Base-by-base conservation (phyloP, 2,888 invertebrate genomes). In the Choreutis nemorana region DNA sequence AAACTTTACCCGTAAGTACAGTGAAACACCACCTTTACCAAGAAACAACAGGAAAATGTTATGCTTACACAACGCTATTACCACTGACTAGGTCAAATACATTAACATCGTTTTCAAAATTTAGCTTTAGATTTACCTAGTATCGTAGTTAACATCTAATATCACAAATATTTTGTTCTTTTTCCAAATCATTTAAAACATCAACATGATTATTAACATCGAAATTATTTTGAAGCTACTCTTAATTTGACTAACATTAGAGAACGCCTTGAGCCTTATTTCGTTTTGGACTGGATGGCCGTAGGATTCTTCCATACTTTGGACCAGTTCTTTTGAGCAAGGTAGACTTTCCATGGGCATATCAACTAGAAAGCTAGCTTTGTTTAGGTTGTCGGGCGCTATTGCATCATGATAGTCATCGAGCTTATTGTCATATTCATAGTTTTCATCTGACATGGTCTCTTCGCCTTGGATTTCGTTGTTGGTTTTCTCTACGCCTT, bases 241-340 rank as follows among this genome's bases (percentile, higher is more conserved):
- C 30, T 52, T 40, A 30, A 53, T 44, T 36, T 39, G 55, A 31
- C 48, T 42, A 10, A 53, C 63, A 33, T 51, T 55, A 3, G 77
- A 75, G 33, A 55, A 71, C 12, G 73, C 68, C 53, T 78, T 77
- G 35, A 78, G 49, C 45, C 71, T 62, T 33, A 78, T 78, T 46
- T 78, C 77, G 39, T 78, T 78, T 39, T 75, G 77, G 21, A 77
- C 62, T 1, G 77, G 77, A 35, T 75, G 72, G 7, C 72, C 73
- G 39, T 75, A 75, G 23, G 63, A 60, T 33, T 71, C 68, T 26
- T 75, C 77, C 36, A 75, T 64, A 4, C 66, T 59, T 32, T 65
- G 70, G 56, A 65, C 65, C 28, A 79, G 44, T 41, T 79, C 79
- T 41, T 77, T 75, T 0, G 79, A 73, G 46, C 79, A 80, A 2